Evolutionary conservation across 2,888 invertebrate species (phyloP).

Genomic region (Ptychoptera albimana): DNA sequence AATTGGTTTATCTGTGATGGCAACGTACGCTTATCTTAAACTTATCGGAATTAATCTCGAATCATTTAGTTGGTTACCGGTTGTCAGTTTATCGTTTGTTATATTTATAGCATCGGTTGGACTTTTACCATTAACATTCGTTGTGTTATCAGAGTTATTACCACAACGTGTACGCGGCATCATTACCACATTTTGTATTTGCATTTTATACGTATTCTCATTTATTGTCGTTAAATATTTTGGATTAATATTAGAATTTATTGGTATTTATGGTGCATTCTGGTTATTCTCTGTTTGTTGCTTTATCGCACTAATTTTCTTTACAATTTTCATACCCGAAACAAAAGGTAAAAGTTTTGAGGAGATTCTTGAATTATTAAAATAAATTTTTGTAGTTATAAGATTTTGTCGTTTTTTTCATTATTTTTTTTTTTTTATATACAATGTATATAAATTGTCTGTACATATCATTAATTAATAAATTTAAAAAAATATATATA

Average conservation of each 20-base stretch:
- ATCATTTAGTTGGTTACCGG: slow-evolving; percentile 19
- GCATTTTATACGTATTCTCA: not conserved
- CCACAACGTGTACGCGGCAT: slow-evolving; percentile 11
- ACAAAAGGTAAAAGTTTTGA: slow-evolving; percentile 26
- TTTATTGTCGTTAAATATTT: slow-evolving; percentile 12
- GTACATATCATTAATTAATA: no score
- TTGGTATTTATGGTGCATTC: slow-evolving; percentile 23
- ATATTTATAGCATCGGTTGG: slow-evolving; percentile 22
- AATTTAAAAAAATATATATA: no score
- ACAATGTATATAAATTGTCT: no score
- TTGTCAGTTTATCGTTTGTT: slow-evolving; percentile 19
- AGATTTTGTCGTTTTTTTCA: not conserved
- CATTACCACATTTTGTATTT: not conserved
- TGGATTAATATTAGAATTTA: slow-evolving; percentile 15
- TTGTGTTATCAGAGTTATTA: slow-evolving; percentile 23
- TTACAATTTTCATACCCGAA: slow-evolving; percentile 23
- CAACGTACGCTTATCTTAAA: slow-evolving; percentile 16
- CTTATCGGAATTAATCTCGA: slow-evolving; percentile 11
- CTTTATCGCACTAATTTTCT: slow-evolving; percentile 19
- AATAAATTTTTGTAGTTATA: not conserved
- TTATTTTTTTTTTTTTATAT: no score
- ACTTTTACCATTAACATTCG: slow-evolving; percentile 20
- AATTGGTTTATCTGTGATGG: slow-evolving; percentile 18
- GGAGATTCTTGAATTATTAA: slow-evolving; percentile 17
- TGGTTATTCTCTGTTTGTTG: slow-evolving; percentile 20